These are phyloP conservation scores for Odocoileus virginianus DNA, from an alignment of 2,113 vertebrate genomes.

Conservation along the genomic window DNA sequence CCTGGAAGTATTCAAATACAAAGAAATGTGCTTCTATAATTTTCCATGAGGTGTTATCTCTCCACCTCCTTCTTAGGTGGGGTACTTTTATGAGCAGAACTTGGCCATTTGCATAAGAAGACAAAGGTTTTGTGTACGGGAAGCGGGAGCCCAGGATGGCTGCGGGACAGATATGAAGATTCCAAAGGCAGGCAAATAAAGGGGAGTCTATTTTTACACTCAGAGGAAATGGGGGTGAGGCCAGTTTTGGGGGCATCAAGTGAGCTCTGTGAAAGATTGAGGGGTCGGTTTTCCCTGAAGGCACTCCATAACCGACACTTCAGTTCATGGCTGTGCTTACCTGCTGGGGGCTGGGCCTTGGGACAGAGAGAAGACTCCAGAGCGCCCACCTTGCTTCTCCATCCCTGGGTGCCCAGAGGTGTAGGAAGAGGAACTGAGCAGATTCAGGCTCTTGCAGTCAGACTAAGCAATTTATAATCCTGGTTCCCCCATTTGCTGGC, in stretches of 20 bases:
- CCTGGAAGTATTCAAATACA: constrained; percentile 65
- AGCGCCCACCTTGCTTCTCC: too few species aligned
- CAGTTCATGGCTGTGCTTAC: background rate
- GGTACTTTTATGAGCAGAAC: background rate
- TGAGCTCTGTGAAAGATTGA: background rate
- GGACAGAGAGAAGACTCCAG: background rate
- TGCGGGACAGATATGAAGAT: background rate
- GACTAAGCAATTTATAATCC: background rate
- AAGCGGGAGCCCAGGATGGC: background rate
- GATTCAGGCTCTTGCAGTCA: background rate
- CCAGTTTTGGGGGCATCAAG: background rate
- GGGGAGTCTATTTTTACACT: background rate
- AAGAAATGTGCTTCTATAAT: background rate
- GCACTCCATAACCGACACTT: background rate
- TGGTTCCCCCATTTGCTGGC: background rate
- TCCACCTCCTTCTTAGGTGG: background rate
- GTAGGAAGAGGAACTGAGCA: background rate
- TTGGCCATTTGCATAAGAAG: constrained; percentile 56
- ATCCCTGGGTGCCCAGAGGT: background rate
- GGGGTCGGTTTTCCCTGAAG: background rate
- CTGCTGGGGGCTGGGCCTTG: background rate
- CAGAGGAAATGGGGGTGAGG: background rate
- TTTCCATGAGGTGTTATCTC: constrained; percentile 42
- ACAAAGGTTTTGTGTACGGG: constrained; percentile 45
- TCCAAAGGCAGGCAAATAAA: constrained; percentile 19